Percentiles rank a stretch among this genome's conserved stretches.
These are phyloP conservation scores for Pissodes strobi DNA, from an alignment of 1,140 invertebrate genomes.

Conservation along the genomic window DNA sequence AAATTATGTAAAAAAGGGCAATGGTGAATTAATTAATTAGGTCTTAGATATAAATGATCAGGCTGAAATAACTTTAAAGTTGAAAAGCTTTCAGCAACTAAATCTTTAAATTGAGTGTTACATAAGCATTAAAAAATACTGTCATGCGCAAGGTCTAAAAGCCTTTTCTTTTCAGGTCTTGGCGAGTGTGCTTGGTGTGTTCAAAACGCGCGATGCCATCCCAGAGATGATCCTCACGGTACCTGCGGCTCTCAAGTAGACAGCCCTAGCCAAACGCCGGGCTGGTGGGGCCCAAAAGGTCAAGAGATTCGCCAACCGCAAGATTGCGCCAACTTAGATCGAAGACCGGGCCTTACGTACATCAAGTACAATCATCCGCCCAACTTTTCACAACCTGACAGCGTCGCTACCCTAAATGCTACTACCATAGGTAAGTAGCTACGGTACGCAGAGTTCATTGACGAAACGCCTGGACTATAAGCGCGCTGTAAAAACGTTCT, in stretches of 20 bases:
- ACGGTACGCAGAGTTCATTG: too few relatives aligned
- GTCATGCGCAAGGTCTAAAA: too few relatives aligned
- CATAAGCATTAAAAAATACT: too few relatives aligned
- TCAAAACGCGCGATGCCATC: slow-evolving; percentile 87
- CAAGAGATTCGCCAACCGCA: slow-evolving; percentile 77
- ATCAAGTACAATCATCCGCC: slow-evolving; percentile 84
- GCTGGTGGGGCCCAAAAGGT: slow-evolving; percentile 88
- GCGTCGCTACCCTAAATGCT: slow-evolving; percentile 80
- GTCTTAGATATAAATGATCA: too few relatives aligned
- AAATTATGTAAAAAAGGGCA: too few relatives aligned
- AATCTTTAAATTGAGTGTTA: too few relatives aligned
- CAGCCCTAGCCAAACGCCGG: slow-evolving; percentile 74
- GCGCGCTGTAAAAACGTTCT: too few relatives aligned
- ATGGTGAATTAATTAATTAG: too few relatives aligned
- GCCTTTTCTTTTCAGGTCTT: too few relatives aligned
- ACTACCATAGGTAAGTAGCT: slow-evolving; percentile 63
- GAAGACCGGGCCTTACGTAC: slow-evolving; percentile 85
- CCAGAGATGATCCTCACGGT: slow-evolving; percentile 82
- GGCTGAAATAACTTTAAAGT: too few relatives aligned
- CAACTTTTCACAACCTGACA: slow-evolving; percentile 85
- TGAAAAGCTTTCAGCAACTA: too few relatives aligned
- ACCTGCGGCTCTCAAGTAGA: slow-evolving; percentile 76
- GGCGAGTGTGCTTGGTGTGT: slow-evolving; percentile 91
- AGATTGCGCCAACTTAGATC: slow-evolving; percentile 78
- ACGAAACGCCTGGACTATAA: too few relatives aligned